Conservation (phyloP, 2,888 invertebrate genomes). For the Trypoxylon attenuatum region DNA sequence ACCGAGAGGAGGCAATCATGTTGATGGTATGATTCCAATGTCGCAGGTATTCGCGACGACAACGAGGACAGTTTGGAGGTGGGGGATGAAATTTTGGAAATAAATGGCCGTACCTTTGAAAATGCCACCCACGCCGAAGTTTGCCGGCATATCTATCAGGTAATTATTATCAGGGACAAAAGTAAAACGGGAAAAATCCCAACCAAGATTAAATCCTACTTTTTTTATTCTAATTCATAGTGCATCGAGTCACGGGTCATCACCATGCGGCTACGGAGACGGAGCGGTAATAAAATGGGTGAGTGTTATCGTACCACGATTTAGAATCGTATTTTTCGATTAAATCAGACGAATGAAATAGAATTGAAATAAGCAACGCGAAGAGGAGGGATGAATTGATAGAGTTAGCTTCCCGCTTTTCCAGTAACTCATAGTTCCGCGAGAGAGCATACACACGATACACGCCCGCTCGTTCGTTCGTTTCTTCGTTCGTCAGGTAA, state of each 20-base stretch:
- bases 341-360: too few relatives aligned
- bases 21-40: neutral
- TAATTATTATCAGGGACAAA: slow-evolving; percentile 74
- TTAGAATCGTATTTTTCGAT: too few relatives aligned
- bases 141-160: slow-evolving; percentile 96
- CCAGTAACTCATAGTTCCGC: neutral
- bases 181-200: too few relatives aligned
- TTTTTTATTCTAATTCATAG: slow-evolving; percentile 79
- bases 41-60: slow-evolving; percentile 90
- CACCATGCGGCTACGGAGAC: slow-evolving; percentile 92
- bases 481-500: slow-evolving; percentile 42
- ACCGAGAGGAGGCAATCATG: too few relatives aligned
- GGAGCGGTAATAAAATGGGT: slow-evolving; percentile 92
- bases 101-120: slow-evolving; percentile 94
- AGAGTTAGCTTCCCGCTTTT: too few relatives aligned
- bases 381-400: too few relatives aligned
- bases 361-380: too few relatives aligned
- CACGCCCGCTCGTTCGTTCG: slow-evolving; percentile 16
- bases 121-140: slow-evolving; percentile 95
- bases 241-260: slow-evolving; percentile 97
- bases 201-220: too few relatives aligned
- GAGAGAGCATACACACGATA: neutral
- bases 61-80: slow-evolving; percentile 93
- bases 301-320: too few relatives aligned
- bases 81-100: slow-evolving; percentile 97